Evolutionary conservation across 2,113 vertebrate genomes (phyloP), one percentile per base, ranked within the genome.

Genomic region (Macrotus californicus): DNA sequence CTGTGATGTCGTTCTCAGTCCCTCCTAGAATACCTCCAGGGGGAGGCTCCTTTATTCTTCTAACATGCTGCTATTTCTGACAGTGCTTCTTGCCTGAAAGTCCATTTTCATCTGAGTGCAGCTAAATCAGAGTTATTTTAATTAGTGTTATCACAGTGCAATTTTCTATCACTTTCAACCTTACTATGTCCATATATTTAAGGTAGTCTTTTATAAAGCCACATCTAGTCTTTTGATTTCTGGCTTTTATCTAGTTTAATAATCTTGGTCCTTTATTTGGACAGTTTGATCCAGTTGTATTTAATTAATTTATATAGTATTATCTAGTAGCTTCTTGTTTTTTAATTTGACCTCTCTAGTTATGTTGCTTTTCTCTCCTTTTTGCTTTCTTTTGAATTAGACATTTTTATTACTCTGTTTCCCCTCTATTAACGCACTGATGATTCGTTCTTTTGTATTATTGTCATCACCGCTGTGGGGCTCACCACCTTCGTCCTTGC

Each of bases 51-150:
- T 95, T 88, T 86, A 56, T 75, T 54, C 79, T 87, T 72, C 67
- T 9, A 82, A 87, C 92, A 43, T 22, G 41, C 61, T 54, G n/a
- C 31, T 61, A 61, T 91, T 41, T 87, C 41, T 89, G 41, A 36
- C 11, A 67, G 61, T 36, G 29, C 64, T 75, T 46, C 76, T 61
- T 87, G 43, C 31, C 26, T 91, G 19, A 86, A 93, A 73, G 36
- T 86, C 48, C 67, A 11, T 70, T 86, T 92, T 79, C 52, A 19
- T 29, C 56, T 83, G 69, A 83, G 24, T 7, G 46, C 31, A 75
- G 7, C 29, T 80, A 86, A 70, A 73, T 82, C 34, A 87, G n/a
- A 79, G 91, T 87, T 91, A 73, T 79, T 96, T 70, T 85, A 15
- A 85, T 91, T 77, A 67, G 77, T 46, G 6, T 84, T 93, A 21